Evolutionary conservation across 2,888 invertebrate genomes (phyloP).

Genomic region (Melangyna quadrimaculata): DNA sequence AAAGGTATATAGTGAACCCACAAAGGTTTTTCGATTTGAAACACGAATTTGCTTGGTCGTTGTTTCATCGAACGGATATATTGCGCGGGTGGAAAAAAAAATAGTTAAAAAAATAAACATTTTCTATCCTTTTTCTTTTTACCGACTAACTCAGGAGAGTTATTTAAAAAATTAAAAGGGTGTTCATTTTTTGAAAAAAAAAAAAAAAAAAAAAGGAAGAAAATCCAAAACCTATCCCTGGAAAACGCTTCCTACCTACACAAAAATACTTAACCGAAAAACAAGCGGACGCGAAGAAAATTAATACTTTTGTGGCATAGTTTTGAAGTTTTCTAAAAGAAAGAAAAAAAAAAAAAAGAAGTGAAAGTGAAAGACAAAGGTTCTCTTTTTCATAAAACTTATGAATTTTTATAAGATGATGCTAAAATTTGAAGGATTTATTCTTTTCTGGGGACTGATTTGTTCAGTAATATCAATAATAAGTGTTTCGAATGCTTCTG

Average conservation of each 20-base stretch:
- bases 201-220: not conserved
- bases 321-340: not conserved
- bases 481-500: constrained; percentile 73
- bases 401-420: constrained; percentile 51
- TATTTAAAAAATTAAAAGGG: not conserved
- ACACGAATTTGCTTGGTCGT: constrained; percentile 58
- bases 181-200: not conserved
- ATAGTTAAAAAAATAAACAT: constrained; percentile 29
- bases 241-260: not conserved
- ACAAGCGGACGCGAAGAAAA: not conserved
- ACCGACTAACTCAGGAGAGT: not conserved
- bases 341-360: not conserved
- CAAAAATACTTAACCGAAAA: constrained; percentile 17
- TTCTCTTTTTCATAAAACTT: not conserved
- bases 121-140: not conserved
- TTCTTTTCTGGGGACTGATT: constrained; percentile 52
- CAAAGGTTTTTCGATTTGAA: constrained; percentile 58
- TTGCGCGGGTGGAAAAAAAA: constrained; percentile 64
- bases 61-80: constrained; percentile 66
- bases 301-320: constrained; percentile 7
- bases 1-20: constrained; percentile 62
- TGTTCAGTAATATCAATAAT: constrained; percentile 39
- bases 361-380: constrained; percentile 29
- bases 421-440: constrained; percentile 46
- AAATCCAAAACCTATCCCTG: not conserved